phyloP scores from a whole-genome alignment of 2,113 vertebrate species.

The Marmota monax region DNA sequence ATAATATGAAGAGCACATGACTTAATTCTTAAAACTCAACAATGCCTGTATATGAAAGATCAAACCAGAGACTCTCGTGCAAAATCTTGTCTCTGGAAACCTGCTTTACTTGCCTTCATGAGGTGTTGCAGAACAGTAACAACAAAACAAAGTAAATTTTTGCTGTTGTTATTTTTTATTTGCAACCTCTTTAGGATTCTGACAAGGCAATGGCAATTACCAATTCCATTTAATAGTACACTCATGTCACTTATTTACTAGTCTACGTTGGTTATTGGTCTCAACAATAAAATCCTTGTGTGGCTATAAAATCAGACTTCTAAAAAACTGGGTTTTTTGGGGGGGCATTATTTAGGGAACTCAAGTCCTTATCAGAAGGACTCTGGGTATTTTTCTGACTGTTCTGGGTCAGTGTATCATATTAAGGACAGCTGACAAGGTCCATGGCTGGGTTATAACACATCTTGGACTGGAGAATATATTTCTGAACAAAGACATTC shows the following conservation, averaged over 20 bases:
- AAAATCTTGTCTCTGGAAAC: background rate
- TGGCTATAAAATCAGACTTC: background rate
- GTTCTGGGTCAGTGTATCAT: background rate
- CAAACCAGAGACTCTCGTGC: background rate
- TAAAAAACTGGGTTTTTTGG: background rate
- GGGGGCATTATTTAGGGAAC: background rate
- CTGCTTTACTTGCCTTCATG: background rate
- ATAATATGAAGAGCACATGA: background rate
- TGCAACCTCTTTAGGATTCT: background rate
- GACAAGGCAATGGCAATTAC: background rate
- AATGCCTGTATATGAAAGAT: background rate
- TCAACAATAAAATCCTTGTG: background rate
- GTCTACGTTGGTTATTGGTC: background rate
- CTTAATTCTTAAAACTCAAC: background rate
- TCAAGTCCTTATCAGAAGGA: background rate
- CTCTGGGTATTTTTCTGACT: background rate
- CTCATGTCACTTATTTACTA: background rate
- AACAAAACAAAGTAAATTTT: background rate
- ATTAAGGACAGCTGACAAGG: background rate
- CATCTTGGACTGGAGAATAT: background rate
- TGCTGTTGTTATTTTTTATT: background rate
- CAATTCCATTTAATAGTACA: background rate
- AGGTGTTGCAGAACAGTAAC: background rate
- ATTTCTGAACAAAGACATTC: background rate
- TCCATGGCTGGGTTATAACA: background rate